Conservation (phyloP, 2,113 vertebrate species). For the Corythaixoides concolor region DNA sequence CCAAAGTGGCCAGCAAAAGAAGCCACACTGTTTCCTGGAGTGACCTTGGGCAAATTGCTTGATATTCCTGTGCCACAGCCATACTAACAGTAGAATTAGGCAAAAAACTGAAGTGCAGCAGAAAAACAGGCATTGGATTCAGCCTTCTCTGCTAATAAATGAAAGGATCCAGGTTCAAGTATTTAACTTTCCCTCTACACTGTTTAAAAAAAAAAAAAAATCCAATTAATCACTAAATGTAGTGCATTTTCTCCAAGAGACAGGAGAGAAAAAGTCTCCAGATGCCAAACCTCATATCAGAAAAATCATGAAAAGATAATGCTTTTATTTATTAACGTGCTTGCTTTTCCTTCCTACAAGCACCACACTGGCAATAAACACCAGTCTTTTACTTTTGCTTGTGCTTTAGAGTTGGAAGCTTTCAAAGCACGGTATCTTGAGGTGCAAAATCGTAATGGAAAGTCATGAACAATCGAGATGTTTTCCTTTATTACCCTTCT, state of each 20-base stretch:
- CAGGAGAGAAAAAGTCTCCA: neutral
- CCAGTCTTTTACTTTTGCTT: neutral
- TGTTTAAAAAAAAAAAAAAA: neutral
- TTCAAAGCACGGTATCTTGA: neutral
- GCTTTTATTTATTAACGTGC: neutral
- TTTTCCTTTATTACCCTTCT: neutral
- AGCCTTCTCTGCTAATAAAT: neutral
- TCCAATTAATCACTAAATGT: neutral
- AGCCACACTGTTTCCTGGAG: neutral
- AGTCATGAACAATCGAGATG: neutral
- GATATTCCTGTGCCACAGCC: neutral
- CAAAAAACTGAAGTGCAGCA: neutral
- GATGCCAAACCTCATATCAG: neutral
- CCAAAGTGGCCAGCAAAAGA: neutral
- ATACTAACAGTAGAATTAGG: neutral
- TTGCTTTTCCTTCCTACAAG: neutral
- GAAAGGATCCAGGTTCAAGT: neutral
- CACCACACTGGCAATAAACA: neutral
- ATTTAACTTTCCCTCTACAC: neutral
- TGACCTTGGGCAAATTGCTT: slow-evolving; percentile 41
- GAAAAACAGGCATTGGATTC: neutral
- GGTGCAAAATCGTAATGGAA: neutral
- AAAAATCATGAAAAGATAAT: neutral
- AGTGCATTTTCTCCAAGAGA: neutral
- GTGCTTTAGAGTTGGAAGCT: slow-evolving; percentile 10